A percentile compares a stretch with the other conserved stretches of the same genome.
These are phyloP conservation scores for Avahi laniger DNA, from an alignment of 2,797 vertebrate genomes.

Conservation along the genomic window DNA sequence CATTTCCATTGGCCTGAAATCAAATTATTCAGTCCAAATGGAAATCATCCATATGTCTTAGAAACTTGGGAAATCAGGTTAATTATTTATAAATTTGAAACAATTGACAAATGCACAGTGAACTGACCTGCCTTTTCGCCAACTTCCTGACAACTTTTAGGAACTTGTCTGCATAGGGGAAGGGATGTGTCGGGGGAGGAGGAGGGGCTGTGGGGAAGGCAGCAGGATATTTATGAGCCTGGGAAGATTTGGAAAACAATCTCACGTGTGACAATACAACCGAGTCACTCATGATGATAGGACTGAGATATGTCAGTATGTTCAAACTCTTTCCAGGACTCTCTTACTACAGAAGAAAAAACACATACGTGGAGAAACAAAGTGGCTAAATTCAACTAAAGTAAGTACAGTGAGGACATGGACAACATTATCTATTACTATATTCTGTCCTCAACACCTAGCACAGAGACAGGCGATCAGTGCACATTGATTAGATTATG, in stretches of 20 bases:
- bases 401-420: not conserved
- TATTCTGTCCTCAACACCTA: not conserved
- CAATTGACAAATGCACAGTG: not conserved
- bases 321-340: not conserved
- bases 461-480: not conserved
- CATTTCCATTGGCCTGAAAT: not conserved
- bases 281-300: not conserved
- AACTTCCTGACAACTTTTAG: not conserved
- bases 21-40: slow-evolving; percentile 27
- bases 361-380: not conserved
- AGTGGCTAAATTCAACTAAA: not conserved
- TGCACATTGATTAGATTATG: not conserved
- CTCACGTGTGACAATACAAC: not conserved
- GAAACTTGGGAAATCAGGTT: not conserved
- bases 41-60: not conserved
- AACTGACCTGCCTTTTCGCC: not conserved
- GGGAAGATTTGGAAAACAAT: not conserved
- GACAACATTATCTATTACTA: not conserved
- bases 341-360: not conserved
- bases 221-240: not conserved
- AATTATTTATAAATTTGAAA: slow-evolving; percentile 29
- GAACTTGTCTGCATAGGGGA: not conserved
- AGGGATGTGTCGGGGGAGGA: not conserved
- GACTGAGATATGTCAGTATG: not conserved
- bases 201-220: not conserved